phyloP scores from a whole-genome alignment of 2,797 vertebrate genomes.

The Pseudomugil gertrudae region DNA sequence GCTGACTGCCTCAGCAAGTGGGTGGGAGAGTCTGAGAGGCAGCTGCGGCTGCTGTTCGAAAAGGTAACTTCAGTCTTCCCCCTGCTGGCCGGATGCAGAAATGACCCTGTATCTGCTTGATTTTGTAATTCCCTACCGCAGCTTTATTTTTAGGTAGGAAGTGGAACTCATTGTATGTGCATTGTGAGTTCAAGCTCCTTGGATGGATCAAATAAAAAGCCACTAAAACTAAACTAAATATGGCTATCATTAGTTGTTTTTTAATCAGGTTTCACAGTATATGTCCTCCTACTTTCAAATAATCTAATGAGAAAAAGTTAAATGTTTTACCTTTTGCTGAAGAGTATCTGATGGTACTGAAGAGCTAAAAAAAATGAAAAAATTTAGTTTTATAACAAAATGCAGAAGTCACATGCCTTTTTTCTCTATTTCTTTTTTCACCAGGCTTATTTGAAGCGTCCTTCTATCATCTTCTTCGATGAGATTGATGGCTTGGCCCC shows the following conservation, averaged over 20 bases:
- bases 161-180: too few species aligned
- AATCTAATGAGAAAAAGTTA: background rate
- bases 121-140: background rate
- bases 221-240: background rate
- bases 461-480: slow-evolving; percentile 96
- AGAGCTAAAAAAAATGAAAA: background rate
- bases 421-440: background rate
- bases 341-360: background rate
- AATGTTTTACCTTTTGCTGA: background rate
- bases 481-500: slow-evolving; percentile 96
- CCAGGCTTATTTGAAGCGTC: slow-evolving; percentile 93
- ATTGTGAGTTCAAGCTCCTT: too few species aligned
- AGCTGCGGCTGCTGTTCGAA: slow-evolving; percentile 89
- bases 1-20: slow-evolving; percentile 93
- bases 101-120: background rate
- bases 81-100: slow-evolving; percentile 12
- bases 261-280: background rate
- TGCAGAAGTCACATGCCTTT: background rate
- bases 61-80: slow-evolving; percentile 77
- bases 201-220: background rate
- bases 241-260: background rate
- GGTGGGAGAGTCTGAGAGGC: slow-evolving; percentile 92
- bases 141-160: too few species aligned
- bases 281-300: background rate
- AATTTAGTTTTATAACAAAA: background rate